phyloP scores from a whole-genome alignment of 2,113 vertebrate genomes.

The Oriolus oriolus region DNA sequence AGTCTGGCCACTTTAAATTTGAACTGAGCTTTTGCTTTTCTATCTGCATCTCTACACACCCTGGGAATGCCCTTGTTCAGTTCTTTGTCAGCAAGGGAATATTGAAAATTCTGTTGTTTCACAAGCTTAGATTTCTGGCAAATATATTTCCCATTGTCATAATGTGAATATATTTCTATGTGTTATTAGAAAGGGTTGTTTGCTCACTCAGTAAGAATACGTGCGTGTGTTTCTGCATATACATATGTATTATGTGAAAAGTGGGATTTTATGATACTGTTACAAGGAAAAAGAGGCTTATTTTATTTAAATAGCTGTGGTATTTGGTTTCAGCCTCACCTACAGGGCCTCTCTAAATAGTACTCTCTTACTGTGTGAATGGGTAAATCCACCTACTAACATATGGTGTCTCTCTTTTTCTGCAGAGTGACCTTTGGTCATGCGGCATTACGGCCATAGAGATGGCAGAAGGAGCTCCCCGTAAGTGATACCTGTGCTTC shows the following conservation, averaged over 20 bases:
- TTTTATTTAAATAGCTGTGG: neutral
- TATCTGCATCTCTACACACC: neutral
- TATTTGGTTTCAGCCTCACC: constrained; percentile 33
- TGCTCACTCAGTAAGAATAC: neutral
- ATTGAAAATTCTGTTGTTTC: neutral
- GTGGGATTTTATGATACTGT: neutral
- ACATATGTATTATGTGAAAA: neutral
- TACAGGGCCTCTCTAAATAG: constrained; percentile 23
- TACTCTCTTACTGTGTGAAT: neutral
- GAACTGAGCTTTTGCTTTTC: neutral
- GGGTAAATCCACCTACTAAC: constrained; percentile 50
- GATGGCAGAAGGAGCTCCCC: constrained; percentile 98
- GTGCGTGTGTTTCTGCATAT: rapidly evolving
- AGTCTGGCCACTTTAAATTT: neutral
- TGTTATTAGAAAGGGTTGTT: neutral
- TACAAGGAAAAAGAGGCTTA: neutral
- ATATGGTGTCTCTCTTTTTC: constrained; percentile 48
- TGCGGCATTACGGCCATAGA: constrained; percentile 98
- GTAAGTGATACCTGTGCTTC: constrained; percentile 78
- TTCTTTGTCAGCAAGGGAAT: neutral
- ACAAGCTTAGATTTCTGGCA: neutral
- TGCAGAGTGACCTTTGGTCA: constrained; percentile 97
- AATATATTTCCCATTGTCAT: neutral
- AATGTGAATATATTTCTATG: neutral
- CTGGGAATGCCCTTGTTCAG: neutral